Evolutionary conservation across 1,140 invertebrate species (phyloP).

Genomic region (Holcopasites calliopsidis): DNA sequence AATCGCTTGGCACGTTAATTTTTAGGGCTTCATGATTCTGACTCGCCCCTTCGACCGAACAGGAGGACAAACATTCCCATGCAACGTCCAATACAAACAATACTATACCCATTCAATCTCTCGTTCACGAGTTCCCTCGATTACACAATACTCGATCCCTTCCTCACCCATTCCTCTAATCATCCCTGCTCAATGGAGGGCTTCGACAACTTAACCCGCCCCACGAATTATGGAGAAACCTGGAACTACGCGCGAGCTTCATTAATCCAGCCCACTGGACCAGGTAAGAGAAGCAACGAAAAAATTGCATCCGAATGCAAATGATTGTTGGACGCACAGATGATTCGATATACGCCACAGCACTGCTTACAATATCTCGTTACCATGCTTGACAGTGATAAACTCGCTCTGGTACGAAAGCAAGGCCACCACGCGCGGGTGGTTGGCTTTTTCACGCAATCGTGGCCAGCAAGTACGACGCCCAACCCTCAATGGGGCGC

Average conservation of each 20-base stretch:
- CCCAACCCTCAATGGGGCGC: conserved; percentile 7
- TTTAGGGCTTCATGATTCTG: no score
- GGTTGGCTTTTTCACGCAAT: conserved; percentile 45
- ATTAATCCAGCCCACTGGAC: no score
- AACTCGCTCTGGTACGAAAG: conserved; percentile 46
- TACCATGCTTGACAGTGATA: conserved; percentile 55
- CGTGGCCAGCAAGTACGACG: conserved; percentile 48
- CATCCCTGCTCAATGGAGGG: neutral
- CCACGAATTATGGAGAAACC: neutral
- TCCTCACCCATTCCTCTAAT: neutral
- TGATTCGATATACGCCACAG: conserved; percentile 34
- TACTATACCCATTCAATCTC: neutral
- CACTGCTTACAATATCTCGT: conserved; percentile 54
- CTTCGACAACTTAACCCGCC: neutral
- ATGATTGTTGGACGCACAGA: neutral
- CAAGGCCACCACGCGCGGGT: conserved; percentile 39
- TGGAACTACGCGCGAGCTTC: no score
- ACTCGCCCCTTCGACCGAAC: no score
- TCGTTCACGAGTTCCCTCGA: neutral
- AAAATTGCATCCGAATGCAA: conserved; percentile 36
- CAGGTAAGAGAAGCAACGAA: neutral
- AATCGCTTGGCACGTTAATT: no score
- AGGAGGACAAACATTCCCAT: no score
- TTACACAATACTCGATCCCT: neutral
- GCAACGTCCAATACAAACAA: neutral